A percentile compares a stretch with the other conserved stretches of the same genome.
Evolutionary conservation across 2,797 vertebrate species (phyloP).

Genomic region (Bucorvus abyssinicus): DNA sequence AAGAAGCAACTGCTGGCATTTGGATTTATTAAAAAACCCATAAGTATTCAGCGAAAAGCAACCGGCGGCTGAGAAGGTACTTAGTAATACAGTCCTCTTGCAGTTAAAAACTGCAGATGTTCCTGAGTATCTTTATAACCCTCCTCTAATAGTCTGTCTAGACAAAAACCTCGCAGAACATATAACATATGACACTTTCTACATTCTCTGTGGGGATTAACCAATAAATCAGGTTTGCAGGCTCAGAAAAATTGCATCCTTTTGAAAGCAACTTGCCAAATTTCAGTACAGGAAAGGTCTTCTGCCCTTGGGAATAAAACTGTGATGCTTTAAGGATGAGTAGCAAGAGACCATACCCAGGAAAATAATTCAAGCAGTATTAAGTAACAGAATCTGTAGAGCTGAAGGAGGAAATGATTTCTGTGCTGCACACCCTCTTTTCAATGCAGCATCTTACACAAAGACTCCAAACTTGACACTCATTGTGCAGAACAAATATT

Average conservation of each 20-base stretch:
- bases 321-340: not conserved
- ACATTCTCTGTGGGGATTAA: slow-evolving; percentile 31
- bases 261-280: slow-evolving; percentile 48
- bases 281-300: slow-evolving; percentile 7
- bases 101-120: slow-evolving; percentile 37
- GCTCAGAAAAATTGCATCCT: slow-evolving; percentile 29
- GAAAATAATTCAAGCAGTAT: slow-evolving; percentile 17
- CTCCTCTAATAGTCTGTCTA: slow-evolving; percentile 68
- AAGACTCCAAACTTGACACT: not conserved
- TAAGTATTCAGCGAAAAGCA: not conserved
- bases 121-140: slow-evolving; percentile 30
- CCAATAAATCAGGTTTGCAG: slow-evolving; percentile 65
- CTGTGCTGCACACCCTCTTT: not conserved
- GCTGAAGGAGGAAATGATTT: not conserved
- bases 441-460: not conserved
- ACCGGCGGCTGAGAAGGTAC: slow-evolving; percentile 29
- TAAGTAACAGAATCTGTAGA: not conserved
- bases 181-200: slow-evolving; percentile 42
- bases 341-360: not conserved
- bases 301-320: not conserved
- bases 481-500: not conserved
- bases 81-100: not conserved
- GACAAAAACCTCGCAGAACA: slow-evolving; percentile 62
- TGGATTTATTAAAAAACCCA: not conserved
- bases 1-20: not conserved